Base-by-base conservation (phyloP, 2,113 vertebrate genomes). In the Sardina pilchardus region DNA sequence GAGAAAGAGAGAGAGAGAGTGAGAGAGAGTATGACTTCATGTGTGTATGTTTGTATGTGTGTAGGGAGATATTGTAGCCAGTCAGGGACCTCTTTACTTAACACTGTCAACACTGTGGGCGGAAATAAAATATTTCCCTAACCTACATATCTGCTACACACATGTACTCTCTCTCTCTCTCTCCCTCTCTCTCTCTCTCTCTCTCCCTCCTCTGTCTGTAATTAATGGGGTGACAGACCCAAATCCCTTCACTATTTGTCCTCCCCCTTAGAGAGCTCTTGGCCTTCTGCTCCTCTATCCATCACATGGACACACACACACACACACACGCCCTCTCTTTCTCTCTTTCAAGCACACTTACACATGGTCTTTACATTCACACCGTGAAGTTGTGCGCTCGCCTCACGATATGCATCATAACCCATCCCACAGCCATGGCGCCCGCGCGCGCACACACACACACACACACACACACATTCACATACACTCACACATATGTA, bases 401-500 rank as follows among this genome's bases (percentile, higher is more conserved):
- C 36, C 48, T n/a, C 50, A 63, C n/a, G 21, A 59, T 80, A 16
- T 50, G 48, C 14, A 50, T 50, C 48, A 50, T 50, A 50, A 16
- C 48, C 14, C 48, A 50, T 10, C 48, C 48, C 59, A 1, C 81
- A 53, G 80, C 83, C 83, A 82, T 26, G 42, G 21, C 63, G 83
- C 50, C 30, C 42, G 26, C 53, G 44, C 26, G 71, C 83, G 63
- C 83, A 88, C 45, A 44, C 30, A 50, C 17, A 81, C 26, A 86
- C 14, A 36, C 45, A 53, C 19, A 8, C n/a, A 83, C 59, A 67
- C 59, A 26, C 59, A 67, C 59, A 67, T 24, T 26, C 59, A 67
- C 59, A 67, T 24, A 63, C 59, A 71, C 53, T 21, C 53, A 87
- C 63, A 83, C 82, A 88, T 67, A 83, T 36, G 84, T 24, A 84